Evolutionary conservation across 2,888 invertebrate species (phyloP).

Genomic region (Sesamia inferens): DNA sequence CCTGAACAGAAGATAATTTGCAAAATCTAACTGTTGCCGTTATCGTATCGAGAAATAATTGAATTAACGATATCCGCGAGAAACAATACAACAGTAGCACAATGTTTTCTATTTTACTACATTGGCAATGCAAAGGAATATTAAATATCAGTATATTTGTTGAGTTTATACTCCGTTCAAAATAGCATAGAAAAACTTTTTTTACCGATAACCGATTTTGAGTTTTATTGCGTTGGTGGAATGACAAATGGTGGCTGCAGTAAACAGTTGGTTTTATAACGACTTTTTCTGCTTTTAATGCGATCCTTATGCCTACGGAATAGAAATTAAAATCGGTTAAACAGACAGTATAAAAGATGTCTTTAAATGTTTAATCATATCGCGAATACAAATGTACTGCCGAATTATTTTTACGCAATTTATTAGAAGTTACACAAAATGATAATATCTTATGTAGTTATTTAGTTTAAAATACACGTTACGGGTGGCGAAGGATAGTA

Average conservation of each 20-base stretch:
- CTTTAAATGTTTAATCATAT: no score
- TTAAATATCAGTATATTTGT: background rate
- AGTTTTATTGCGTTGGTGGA: no score
- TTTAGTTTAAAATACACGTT: background rate
- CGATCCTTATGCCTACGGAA: no score
- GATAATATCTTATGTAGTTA: background rate
- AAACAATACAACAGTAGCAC: background rate
- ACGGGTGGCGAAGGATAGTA: background rate
- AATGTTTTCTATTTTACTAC: conserved; percentile 1
- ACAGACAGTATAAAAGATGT: no score
- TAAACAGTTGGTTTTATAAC: no score
- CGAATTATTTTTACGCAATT: background rate
- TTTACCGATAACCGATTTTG: no score
- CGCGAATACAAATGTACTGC: background rate
- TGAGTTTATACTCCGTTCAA: background rate
- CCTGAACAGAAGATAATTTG: background rate
- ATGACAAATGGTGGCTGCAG: no score
- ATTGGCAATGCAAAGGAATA: background rate
- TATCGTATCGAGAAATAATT: conserved; percentile 48
- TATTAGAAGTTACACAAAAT: background rate
- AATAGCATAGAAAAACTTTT: no score
- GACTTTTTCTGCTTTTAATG: no score
- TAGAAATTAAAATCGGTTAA: no score
- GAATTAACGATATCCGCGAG: conserved; percentile 13
- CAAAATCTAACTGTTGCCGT: conserved; percentile 16